Evolutionary conservation across 2,113 vertebrate genomes (phyloP), one percentile per base, ranked within the genome.

Genomic region (Egretta garzetta): DNA sequence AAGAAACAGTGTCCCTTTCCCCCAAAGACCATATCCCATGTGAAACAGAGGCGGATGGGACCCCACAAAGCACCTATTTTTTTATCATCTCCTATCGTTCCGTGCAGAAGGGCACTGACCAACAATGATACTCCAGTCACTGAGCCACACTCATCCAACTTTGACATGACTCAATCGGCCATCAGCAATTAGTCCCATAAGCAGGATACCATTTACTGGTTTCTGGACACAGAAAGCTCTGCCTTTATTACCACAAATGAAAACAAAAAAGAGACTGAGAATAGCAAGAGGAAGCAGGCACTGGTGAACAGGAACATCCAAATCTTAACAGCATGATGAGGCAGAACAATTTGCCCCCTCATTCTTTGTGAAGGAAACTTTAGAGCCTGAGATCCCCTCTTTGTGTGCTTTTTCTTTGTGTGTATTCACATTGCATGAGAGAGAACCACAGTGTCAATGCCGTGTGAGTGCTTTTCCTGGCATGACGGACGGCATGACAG

Each of bases 11-110:
- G 19, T 27, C 43, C 12, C 14, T 88, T 62, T 24, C 23, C 30
- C 30, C 26, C 1, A 8, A 83, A 5, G 16, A 68, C 12, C 3
- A 2, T 1, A 1, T 10, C 4, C 5, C 33, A 43, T n/a, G 30
- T 84, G 45, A 80, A 59, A 62, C 1, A 10, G 17, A 83, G 19
- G 20, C 14, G 14, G 30, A 5, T 14, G 10, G 24, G 47, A 41
- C 63, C 12, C 5, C 52, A 30, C 4, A n/a, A 24, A 35, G 12
- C 24, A 45, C 14, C 18, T 23, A 4, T 27, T 23, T 0, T 17
- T 82, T 35, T n/a, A 15, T 28, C n/a, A 32, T 28, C 14, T 64
- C 35, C 49, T 58, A 2, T 4, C 45, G 41, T 4, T 50, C 6
- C 7, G 35, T 37, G 33, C 41, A 94, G 50, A 79, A 73, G 23